A percentile compares a stretch with the other conserved stretches of the same genome.
phyloP scores from a whole-genome alignment of 2,888 invertebrate genomes.

The Melanostoma scalare region DNA sequence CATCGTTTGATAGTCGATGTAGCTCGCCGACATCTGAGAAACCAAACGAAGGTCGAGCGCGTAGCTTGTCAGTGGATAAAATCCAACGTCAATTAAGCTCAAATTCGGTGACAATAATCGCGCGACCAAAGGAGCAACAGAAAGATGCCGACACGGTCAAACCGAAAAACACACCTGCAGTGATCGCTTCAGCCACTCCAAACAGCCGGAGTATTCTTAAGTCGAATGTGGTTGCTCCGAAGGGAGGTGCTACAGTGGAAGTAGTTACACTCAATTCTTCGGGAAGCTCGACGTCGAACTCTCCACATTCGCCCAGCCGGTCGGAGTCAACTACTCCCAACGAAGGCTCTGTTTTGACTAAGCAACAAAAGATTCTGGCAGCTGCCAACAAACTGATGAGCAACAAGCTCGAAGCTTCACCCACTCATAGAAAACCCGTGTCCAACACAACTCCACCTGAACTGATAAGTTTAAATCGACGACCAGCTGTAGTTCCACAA shows the following conservation, averaged over 20 bases:
- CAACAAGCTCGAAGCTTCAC: constrained; percentile 75
- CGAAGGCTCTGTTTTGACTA: constrained; percentile 75
- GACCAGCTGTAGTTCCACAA: constrained; percentile 76
- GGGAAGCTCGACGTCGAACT: constrained; percentile 50
- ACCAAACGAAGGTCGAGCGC: constrained; percentile 64
- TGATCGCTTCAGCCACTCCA: constrained; percentile 58
- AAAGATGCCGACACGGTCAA: constrained; percentile 44
- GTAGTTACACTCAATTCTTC: constrained; percentile 77
- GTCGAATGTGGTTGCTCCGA: constrained; percentile 77
- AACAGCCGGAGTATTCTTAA: constrained; percentile 81
- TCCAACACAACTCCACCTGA: constrained; percentile 83
- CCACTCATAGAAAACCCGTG: constrained; percentile 60
- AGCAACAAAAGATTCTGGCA: constrained; percentile 80
- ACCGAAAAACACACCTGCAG: constrained; percentile 61
- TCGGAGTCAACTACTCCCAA: constrained; percentile 44
- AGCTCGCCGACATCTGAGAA: constrained; percentile 68
- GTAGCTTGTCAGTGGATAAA: constrained; percentile 79
- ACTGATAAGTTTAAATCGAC: constrained; percentile 84
- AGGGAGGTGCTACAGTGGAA: constrained; percentile 76
- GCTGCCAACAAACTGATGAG: constrained; percentile 78
- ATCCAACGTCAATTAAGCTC: constrained; percentile 79
- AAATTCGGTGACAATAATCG: constrained; percentile 80
- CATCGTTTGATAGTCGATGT: constrained; percentile 87
- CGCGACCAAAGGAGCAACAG: constrained; percentile 76
- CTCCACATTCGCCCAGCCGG: constrained; percentile 50